Evolutionary conservation across 2,113 vertebrate species (phyloP).

Genomic region (Catagonus wagneri): DNA sequence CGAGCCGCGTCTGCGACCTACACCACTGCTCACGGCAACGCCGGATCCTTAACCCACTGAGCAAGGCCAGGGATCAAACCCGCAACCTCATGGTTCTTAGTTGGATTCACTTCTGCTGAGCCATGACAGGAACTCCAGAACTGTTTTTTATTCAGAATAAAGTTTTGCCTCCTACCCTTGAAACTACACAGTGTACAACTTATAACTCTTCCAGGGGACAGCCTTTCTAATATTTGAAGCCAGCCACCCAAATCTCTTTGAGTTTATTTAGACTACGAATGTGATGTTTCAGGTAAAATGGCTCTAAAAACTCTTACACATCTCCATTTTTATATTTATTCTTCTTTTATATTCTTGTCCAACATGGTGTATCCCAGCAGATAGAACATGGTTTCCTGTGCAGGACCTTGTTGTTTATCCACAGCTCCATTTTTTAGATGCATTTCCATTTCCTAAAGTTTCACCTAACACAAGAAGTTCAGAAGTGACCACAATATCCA

Average conservation of each 20-base stretch:
- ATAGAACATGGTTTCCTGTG: too few relatives aligned
- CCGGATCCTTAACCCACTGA: too few relatives aligned
- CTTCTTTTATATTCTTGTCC: too few relatives aligned
- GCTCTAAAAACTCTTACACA: neutral
- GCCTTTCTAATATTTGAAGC: neutral
- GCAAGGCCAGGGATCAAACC: too few relatives aligned
- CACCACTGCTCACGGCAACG: too few relatives aligned
- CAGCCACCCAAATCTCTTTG: neutral
- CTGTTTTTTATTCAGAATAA: slow-evolving; percentile 9
- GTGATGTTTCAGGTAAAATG: neutral
- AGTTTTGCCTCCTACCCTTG: neutral
- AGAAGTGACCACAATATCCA: neutral
- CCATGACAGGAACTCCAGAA: too few relatives aligned
- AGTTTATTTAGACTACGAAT: neutral
- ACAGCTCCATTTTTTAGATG: neutral
- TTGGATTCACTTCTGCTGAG: too few relatives aligned
- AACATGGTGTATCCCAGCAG: too few relatives aligned
- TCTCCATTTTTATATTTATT: neutral
- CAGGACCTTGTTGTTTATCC: too few relatives aligned
- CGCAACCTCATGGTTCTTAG: too few relatives aligned
- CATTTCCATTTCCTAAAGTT: slow-evolving; percentile 25
- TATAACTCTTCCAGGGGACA: neutral
- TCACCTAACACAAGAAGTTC: neutral
- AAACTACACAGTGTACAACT: neutral
- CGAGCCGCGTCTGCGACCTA: too few relatives aligned